Evolutionary conservation across 37 sponge, comb jelly and placozoan genomes (phyloP), one percentile per base, ranked within the genome.

Genomic region (Chondrosia reniformis): DNA sequence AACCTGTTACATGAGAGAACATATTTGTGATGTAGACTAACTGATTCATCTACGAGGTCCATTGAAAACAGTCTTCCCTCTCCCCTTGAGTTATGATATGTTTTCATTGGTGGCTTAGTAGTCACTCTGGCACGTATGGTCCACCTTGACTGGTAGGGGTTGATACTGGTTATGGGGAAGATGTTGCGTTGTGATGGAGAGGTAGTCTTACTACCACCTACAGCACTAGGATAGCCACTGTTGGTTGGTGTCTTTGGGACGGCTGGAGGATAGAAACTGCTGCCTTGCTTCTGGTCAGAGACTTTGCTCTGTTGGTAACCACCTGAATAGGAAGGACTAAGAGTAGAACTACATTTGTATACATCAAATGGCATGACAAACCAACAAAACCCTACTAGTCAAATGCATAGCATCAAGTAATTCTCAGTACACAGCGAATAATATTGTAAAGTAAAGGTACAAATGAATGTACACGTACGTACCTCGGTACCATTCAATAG

Each of bases 91-190:
- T 97, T 97, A 39, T 76, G 81, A 85, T 91, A 97, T 2, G 76
- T 86, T 42, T 91, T 83, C 0, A 97, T 81, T n/a, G 79, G 74
- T 4, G 87, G 87, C 65, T 94, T 97, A 34, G 90, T 67, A 0
- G 90, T 67, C 24, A 94, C 90, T 41, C 97, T 80, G 17, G 76
- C 92, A 43, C 89, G 76, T 27, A 95, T 91, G n/a, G 96, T 95
- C 96, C 96, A 95, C 46, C 88, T 74, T 41, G 52, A 86, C 83
- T 96, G 96, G 66, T 92, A 96, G 33, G 96, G 93, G 67, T 80
- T 96, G 45, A 96, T 84, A 40, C 85, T 81, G 28, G 66, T 54
- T 40, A 96, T 96, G 56, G 96, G 96, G 62, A 67, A 79, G 49
- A 84, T 56, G 30, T 63, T 76, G 1, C 83, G 34, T 34, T 69